phyloP scores from a whole-genome alignment of 2,113 vertebrate genomes.

The Suricata suricatta region DNA sequence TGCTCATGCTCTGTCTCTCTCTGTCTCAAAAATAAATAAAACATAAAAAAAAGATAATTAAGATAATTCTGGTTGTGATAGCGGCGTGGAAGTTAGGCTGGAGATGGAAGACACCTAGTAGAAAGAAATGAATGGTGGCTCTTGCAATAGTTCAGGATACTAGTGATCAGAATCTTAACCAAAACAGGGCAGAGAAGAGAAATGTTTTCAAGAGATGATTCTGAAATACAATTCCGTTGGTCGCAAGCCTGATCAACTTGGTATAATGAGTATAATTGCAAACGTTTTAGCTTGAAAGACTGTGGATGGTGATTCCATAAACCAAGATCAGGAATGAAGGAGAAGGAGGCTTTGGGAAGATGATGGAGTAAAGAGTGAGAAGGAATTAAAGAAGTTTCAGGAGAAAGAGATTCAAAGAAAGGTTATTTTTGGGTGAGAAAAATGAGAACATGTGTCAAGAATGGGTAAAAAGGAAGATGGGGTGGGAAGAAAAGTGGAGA shows the following conservation, averaged over 20 bases:
- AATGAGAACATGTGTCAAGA: neutral
- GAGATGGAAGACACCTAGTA: neutral
- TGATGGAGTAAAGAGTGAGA: neutral
- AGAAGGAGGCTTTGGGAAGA: neutral
- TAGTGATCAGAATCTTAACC: neutral
- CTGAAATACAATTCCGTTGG: neutral
- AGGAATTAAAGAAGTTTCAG: neutral
- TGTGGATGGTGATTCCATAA: neutral
- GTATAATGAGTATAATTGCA: neutral
- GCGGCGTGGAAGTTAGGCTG: neutral
- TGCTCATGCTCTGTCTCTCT: too few species aligned
- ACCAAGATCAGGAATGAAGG: neutral
- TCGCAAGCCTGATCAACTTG: neutral
- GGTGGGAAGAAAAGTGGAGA: neutral
- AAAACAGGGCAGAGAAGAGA: neutral
- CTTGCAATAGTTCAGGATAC: neutral
- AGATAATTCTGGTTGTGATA: neutral
- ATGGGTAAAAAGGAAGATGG: neutral
- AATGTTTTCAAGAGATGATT: neutral
- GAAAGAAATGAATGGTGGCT: neutral
- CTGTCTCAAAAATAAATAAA: too few species aligned
- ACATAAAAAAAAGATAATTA: too few species aligned
- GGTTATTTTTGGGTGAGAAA: neutral
- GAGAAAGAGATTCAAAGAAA: neutral
- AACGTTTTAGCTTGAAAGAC: neutral